Conservation (phyloP, 2,888 invertebrate genomes). For the Patella ulyssiponensis region DNA sequence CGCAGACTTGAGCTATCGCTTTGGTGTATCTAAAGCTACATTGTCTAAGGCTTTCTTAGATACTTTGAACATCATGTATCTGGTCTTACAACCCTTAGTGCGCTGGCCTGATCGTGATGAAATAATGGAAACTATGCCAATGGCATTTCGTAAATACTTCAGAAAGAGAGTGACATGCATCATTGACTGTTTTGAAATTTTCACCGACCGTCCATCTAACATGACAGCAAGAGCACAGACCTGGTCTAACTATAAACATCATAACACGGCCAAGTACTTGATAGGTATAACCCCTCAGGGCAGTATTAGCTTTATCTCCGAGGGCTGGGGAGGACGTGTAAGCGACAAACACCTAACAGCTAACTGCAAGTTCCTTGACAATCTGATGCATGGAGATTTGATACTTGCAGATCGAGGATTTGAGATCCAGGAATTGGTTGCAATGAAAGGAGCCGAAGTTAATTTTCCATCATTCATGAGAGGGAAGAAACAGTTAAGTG, state of each 20-base stretch:
- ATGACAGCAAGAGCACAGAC: conserved; percentile 41
- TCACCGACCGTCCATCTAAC: conserved; percentile 42
- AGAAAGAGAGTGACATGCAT: conserved; percentile 30
- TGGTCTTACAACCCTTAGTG: conserved; percentile 17
- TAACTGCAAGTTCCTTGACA: conserved; percentile 36
- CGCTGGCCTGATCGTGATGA: conserved; percentile 35
- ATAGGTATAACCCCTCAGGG: conserved; percentile 51
- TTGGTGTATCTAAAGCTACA: conserved; percentile 17
- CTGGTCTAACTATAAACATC: conserved; percentile 47
- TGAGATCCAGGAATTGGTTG: conserved; percentile 12
- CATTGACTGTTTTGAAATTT: conserved; percentile 45
- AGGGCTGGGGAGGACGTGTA: conserved; percentile 44
- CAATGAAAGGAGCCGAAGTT: conserved; percentile 13
- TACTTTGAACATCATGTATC: conserved; percentile 27
- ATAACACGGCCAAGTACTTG: conserved; percentile 48
- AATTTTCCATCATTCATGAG: conserved; percentile 14
- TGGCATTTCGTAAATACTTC: conserved; percentile 36
- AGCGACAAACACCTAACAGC: conserved; percentile 49
- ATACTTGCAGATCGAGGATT: conserved; percentile 19
- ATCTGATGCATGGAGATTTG: conserved; percentile 40
- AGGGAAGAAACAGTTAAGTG: conserved; percentile 16
- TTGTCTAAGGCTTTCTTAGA: conserved; percentile 23
- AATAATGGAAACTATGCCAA: conserved; percentile 31
- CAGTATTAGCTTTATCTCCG: conserved; percentile 43
- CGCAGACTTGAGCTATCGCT: conserved; percentile 28